These are phyloP conservation scores for Pristionchus japonicus DNA, from an alignment of 2,888 invertebrate genomes.

Conservation along the genomic window DNA sequence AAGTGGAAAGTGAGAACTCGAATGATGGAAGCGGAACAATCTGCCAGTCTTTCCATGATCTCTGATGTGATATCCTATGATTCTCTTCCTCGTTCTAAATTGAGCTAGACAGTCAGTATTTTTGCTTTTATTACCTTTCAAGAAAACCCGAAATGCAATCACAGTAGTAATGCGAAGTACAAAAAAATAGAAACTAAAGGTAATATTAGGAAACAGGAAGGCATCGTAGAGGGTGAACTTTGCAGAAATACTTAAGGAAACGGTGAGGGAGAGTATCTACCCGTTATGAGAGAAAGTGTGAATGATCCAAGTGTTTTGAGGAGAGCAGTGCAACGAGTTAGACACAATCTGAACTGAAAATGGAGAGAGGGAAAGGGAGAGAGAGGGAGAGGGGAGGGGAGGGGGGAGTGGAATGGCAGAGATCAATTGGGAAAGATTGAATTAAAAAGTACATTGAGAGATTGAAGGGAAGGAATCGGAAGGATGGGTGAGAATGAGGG, in stretches of 20 bases:
- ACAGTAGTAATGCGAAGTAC: not conserved
- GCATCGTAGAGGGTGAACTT: not conserved
- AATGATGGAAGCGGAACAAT: not conserved
- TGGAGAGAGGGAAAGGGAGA: not conserved
- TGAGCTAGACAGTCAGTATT: too few species aligned
- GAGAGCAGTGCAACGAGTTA: constrained; percentile 15
- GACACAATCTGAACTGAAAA: constrained; percentile 32
- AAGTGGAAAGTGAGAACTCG: not conserved
- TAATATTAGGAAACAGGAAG: not conserved
- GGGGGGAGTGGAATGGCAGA: not conserved
- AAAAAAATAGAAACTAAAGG: not conserved
- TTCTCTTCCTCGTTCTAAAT: too few species aligned
- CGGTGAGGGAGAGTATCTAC: not conserved
- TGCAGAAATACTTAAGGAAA: not conserved
- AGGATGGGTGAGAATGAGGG: not conserved
- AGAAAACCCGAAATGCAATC: not conserved
- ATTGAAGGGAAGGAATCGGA: constrained; percentile 34
- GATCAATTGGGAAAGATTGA: constrained; percentile 38
- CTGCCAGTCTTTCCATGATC: not conserved
- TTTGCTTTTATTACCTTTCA: not conserved
- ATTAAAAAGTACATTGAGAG: constrained; percentile 36
- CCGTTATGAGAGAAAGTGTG: not conserved
- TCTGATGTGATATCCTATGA: too few species aligned
- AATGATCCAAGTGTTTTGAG: constrained; percentile 30
- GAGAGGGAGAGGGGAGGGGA: not conserved